Evolutionary conservation across 2,113 vertebrate species (phyloP), one percentile per base, ranked within the genome.

Genomic region (Willisornis vidua): DNA sequence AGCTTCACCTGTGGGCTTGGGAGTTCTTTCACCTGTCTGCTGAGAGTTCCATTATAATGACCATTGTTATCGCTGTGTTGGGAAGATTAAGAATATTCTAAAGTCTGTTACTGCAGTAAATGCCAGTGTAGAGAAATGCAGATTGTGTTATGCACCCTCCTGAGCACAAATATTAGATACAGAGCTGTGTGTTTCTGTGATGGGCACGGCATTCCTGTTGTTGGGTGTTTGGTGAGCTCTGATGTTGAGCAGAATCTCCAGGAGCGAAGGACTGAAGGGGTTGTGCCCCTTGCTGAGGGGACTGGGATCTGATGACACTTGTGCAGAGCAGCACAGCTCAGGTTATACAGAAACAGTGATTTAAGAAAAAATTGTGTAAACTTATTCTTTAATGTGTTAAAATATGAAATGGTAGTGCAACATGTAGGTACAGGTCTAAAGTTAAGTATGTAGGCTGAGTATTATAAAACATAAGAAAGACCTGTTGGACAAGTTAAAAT

Each of bases 401-500:
- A 89, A 75, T 61, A 16, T 39, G 39, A 51, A 77, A 67, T 7
- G 19, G 11, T 45, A 86, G 25, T 41, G 59, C n/a, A 77, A 51
- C 83, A 3, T 92, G 90, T 67, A 92, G 51, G 22, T 76, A 39
- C 95, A 90, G 58, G 72, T 59, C 87, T 76, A 49, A 65, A 72
- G 48, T 81, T 37, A 71, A 80, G 59, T 76, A 55, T 29, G 58
- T 88, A 85, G 61, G 41, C 35, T 94, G 83, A 57, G n/a, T 61
- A 61, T 76, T 83, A 62, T 89, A 91, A 93, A 92, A 81, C 54
- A 23, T 74, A 63, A 80, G 85, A 88, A 52, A 49, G 82, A 96
- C 94, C 63, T 90, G 94, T 92, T 84, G 55, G 65, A 31, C 94
- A 63, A 77, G 90, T 90, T 96, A 86, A 94, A 88, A 88, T 93